phyloP scores from a whole-genome alignment of 1,140 invertebrate species.

The Dermatophagoides farinae region DNA sequence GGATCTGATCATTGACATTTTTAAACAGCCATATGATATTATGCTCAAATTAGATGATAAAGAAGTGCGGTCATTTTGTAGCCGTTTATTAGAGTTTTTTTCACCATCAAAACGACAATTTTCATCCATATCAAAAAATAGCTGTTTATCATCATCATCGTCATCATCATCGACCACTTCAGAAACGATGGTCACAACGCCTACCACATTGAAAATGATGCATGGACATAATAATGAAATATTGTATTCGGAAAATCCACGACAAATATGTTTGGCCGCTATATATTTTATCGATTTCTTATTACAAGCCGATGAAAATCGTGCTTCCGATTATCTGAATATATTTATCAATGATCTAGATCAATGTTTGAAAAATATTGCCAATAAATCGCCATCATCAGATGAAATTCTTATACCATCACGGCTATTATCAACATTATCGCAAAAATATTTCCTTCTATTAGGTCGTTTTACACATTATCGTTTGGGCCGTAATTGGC shows the following conservation, averaged over 20 bases:
- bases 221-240: background rate
- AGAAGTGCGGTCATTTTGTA: slow-evolving; percentile 51
- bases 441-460: slow-evolving; percentile 81
- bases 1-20: slow-evolving; percentile 50
- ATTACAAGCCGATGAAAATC: slow-evolving; percentile 34
- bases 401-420: slow-evolving; percentile 71
- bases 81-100: slow-evolving; percentile 59
- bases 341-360: slow-evolving; percentile 62
- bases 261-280: slow-evolving; percentile 44
- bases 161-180: background rate
- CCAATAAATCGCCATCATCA: slow-evolving; percentile 47
- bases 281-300: slow-evolving; percentile 57
- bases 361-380: slow-evolving; percentile 43
- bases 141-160: background rate
- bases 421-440: slow-evolving; percentile 63
- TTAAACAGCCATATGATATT: slow-evolving; percentile 38
- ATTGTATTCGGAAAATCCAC: slow-evolving; percentile 28
- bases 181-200: background rate
- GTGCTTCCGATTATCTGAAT: slow-evolving; percentile 36
- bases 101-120: slow-evolving; percentile 64
- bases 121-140: slow-evolving; percentile 41
- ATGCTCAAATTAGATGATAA: slow-evolving; percentile 45
- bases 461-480: slow-evolving; percentile 61
- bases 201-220: background rate
- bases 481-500: slow-evolving; percentile 40